A percentile compares a stretch with the other conserved stretches of the same genome.
These are phyloP conservation scores for Oceanodroma tethys DNA, from an alignment of 2,113 vertebrate species.

Conservation along the genomic window DNA sequence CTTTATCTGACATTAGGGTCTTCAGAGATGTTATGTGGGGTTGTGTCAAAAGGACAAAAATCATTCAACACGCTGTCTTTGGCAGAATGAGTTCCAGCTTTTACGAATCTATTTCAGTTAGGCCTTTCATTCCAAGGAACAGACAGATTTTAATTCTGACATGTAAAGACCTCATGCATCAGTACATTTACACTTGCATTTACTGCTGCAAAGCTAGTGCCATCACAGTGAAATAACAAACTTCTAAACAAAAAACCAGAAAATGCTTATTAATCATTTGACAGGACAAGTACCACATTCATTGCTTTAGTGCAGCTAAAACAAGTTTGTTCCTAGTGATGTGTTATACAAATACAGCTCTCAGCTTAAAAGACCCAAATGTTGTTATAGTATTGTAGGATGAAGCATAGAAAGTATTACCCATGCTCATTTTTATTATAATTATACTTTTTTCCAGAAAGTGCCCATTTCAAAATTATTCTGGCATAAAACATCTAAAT, in stretches of 20 bases:
- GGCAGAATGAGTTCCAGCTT: neutral
- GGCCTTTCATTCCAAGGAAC: neutral
- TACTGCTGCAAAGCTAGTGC: neutral
- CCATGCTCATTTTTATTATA: neutral
- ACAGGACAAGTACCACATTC: neutral
- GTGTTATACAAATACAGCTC: neutral
- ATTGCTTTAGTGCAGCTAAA: neutral
- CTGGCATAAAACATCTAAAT: neutral
- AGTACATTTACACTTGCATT: neutral
- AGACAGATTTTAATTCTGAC: neutral
- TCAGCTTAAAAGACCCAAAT: neutral
- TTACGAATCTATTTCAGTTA: conserved; percentile 3
- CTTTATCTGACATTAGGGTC: neutral
- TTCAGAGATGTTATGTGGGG: neutral
- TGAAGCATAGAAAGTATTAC: neutral
- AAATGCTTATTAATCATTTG: neutral
- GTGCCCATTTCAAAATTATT: neutral
- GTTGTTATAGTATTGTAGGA: neutral
- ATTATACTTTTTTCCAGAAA: neutral
- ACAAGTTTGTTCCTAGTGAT: neutral
- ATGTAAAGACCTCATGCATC: neutral
- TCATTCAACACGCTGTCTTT: neutral
- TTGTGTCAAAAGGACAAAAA: conserved; percentile 13
- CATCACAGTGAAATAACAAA: neutral
- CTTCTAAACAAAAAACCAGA: neutral